Evolutionary conservation across 2,888 invertebrate species (phyloP).

Genomic region (Drosophila gaucha): DNA sequence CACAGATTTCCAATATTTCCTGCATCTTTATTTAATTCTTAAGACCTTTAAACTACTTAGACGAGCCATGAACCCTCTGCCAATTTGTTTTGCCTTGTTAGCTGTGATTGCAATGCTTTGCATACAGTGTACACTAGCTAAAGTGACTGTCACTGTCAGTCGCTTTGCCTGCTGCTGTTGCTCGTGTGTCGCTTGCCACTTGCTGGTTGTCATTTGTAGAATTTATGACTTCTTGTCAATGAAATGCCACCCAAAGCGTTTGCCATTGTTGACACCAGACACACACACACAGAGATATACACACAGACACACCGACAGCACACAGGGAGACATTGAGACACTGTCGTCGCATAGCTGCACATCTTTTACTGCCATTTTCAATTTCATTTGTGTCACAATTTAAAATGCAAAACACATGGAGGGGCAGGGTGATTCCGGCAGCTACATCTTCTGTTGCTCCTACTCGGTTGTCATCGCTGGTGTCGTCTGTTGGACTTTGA

Average conservation of each 20-base stretch:
- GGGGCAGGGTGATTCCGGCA: background rate
- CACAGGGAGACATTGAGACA: constrained; percentile 40
- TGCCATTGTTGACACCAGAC: constrained; percentile 70
- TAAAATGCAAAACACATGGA: constrained; percentile 79
- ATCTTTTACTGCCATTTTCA: constrained; percentile 73
- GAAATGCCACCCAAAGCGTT: constrained; percentile 74
- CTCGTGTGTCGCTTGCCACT: constrained; percentile 52
- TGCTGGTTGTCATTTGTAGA: constrained; percentile 69
- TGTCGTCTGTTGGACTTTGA: constrained; percentile 59
- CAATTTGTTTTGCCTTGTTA: constrained; percentile 8
- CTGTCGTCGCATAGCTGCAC: constrained; percentile 69
- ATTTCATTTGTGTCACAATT: constrained; percentile 76
- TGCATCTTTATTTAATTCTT: background rate
- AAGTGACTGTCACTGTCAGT: constrained; percentile 25
- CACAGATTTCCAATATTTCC: no score
- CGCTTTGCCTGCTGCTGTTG: constrained; percentile 24
- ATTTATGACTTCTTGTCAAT: constrained; percentile 76
- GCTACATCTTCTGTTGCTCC: constrained; percentile 1
- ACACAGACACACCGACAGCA: constrained; percentile 18
- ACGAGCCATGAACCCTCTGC: constrained; percentile 1
- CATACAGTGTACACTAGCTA: constrained; percentile 37
- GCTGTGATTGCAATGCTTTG: constrained; percentile 29
- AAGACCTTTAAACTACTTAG: constrained; percentile 3
- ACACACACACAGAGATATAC: constrained; percentile 23
- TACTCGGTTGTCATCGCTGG: constrained; percentile 28